These are phyloP conservation scores for Lamprologus sp. DNA, from an alignment of 2,113 vertebrate species.

Conservation along the genomic window DNA sequence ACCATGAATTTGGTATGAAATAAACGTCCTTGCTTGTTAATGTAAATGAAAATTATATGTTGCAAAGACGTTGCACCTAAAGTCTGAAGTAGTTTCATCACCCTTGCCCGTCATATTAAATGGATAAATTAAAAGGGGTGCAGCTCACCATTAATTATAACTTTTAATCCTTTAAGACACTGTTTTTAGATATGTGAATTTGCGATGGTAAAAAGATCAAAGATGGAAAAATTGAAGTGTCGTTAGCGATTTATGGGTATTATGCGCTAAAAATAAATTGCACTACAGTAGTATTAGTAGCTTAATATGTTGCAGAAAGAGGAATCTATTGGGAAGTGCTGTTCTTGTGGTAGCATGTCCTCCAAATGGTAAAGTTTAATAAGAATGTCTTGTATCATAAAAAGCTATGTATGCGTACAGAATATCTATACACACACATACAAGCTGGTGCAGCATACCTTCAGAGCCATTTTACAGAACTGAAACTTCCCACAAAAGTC, in stretches of 20 bases:
- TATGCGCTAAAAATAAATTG: neutral
- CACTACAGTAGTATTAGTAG: neutral
- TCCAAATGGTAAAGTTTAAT: neutral
- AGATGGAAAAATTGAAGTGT: neutral
- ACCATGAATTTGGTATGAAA: slow-evolving; percentile 15
- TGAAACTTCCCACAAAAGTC: neutral
- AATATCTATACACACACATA: neutral
- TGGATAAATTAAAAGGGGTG: neutral
- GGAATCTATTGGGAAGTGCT: neutral
- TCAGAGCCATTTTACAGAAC: neutral
- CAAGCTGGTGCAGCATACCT: neutral
- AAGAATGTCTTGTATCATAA: neutral
- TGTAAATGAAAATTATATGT: neutral
- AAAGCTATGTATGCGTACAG: neutral
- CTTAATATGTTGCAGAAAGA: neutral
- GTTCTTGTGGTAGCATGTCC: neutral
- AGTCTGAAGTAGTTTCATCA: slow-evolving; percentile 24
- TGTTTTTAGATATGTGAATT: neutral
- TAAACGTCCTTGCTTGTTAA: neutral
- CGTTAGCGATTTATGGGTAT: neutral
- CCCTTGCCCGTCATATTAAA: neutral
- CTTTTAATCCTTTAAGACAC: neutral
- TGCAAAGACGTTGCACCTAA: slow-evolving; percentile 8
- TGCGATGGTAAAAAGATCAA: neutral
- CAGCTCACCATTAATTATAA: neutral